Base-by-base conservation (phyloP, 2,797 vertebrate genomes). In the Phaenicophaeus curvirostris region DNA sequence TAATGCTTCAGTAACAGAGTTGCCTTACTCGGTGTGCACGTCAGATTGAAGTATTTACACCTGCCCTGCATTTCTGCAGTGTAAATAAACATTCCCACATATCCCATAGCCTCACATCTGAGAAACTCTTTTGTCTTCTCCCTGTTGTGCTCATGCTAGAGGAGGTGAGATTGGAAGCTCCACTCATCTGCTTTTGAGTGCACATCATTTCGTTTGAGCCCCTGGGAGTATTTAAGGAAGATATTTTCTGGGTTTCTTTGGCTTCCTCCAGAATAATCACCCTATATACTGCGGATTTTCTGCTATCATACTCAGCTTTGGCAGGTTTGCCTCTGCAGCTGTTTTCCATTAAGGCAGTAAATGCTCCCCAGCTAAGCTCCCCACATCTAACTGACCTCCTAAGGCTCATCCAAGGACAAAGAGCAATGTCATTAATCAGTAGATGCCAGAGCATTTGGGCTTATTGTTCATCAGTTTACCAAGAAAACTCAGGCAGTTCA, bases 331-430 rank as follows among this genome's bases (percentile, higher is more conserved):
- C 72, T 83, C 61, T 87, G 93, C 94, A 96, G 87, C 86, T 95
- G 93, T 87, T 95, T 95, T 80, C 84, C 69, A 86, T 95, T 96
- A 92, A 92, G 81, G 76, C 68, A 89, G 54, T 93, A 95, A 94
- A 75, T 37, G 46, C 72, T 80, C 53, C n/a, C 69, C 69, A 82
- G 1, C 67, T 62, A 66, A 77, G 75, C 50, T 94, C 81, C 57
- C 68, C 61, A 87, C 7, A 11, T 27, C 50, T 71, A 90, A 77
- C 63, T 89, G 74, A 80, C 72, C 81, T 90, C 84, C 92, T 77
- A 92, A 87, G 87, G 89, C 75, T 93, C 85, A 80, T 74, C 71
- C 6, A 37, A 90, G 77, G 54, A 72, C 75, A 83, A 90, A 44
- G 42, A 90, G 51, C 15, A 39, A 42, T 71, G 53, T 57, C 20